Evolutionary conservation across 2,797 vertebrate species (phyloP).

Genomic region (Coendou prehensilis): DNA sequence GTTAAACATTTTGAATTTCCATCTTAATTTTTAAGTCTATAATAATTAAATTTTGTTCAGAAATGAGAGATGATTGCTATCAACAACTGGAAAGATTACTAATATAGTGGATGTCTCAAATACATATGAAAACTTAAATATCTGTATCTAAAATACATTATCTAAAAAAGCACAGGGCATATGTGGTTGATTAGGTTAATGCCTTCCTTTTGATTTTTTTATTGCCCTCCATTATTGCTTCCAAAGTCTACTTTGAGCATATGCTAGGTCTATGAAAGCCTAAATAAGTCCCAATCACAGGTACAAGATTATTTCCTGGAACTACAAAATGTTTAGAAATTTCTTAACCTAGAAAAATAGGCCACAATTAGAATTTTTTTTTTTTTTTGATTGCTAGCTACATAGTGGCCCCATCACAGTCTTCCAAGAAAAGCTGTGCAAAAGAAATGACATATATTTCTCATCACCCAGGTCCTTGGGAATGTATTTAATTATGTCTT

Average conservation of each 20-base stretch:
- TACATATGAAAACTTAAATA: background rate
- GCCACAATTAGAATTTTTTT: background rate
- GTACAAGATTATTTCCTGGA: constrained; percentile 28
- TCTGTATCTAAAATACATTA: background rate
- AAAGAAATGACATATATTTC: constrained; percentile 31
- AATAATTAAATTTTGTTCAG: background rate
- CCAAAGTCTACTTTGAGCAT: constrained; percentile 9
- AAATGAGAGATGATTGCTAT: background rate
- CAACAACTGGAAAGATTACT: background rate
- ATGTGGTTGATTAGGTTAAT: background rate
- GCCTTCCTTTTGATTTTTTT: background rate
- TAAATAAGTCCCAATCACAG: constrained; percentile 28
- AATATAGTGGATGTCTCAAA: background rate
- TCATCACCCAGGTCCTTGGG: background rate
- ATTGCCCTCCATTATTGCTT: constrained; percentile 8
- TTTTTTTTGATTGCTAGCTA: background rate
- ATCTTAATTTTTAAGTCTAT: background rate
- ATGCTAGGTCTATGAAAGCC: background rate
- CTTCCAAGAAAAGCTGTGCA: background rate
- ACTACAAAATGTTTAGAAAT: constrained; percentile 37
- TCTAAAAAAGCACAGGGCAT: background rate
- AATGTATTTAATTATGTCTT: constrained; percentile 17
- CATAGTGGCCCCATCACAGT: background rate
- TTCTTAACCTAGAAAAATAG: background rate
- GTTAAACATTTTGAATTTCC: background rate